Conservation (phyloP, 2,888 invertebrate species). For the Hypena proboscidalis region DNA sequence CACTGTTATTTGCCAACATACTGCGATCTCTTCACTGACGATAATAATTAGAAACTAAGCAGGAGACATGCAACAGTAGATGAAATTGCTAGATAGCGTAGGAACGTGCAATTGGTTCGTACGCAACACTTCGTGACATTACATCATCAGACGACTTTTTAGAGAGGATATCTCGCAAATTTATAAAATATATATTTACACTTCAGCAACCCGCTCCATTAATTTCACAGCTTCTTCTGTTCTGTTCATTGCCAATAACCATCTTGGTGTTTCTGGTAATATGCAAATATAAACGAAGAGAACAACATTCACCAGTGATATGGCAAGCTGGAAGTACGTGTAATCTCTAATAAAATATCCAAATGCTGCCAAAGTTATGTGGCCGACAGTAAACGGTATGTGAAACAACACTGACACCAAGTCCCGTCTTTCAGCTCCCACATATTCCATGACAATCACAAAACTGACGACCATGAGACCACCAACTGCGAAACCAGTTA, state of each 20-base stretch:
- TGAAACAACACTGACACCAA: constrained; percentile 86
- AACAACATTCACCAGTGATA: constrained; percentile 84
- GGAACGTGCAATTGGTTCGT: too few relatives aligned
- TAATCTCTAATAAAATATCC: constrained; percentile 88
- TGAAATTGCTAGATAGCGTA: too few relatives aligned
- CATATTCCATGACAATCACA: constrained; percentile 87
- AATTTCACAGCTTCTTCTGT: constrained; percentile 85
- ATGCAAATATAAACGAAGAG: constrained; percentile 88
- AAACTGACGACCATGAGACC: constrained; percentile 88
- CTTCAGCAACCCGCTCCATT: constrained; percentile 87
- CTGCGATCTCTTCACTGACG: too few relatives aligned
- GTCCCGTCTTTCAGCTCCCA: constrained; percentile 82
- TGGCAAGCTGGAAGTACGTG: constrained; percentile 86
- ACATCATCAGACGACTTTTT: too few relatives aligned
- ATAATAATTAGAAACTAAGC: too few relatives aligned
- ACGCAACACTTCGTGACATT: too few relatives aligned
- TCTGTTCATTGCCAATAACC: constrained; percentile 89
- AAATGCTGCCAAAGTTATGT: constrained; percentile 85
- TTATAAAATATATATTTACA: constrained; percentile 49
- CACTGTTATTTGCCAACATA: too few relatives aligned
- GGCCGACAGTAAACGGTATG: constrained; percentile 88
- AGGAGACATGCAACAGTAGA: too few relatives aligned
- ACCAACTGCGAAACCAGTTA: constrained; percentile 90
- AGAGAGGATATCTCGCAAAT: too few relatives aligned
- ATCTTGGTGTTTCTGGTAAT: constrained; percentile 92